A percentile compares a stretch with the other conserved stretches of the same genome.
These are phyloP conservation scores for Argyrosomus regius DNA, from an alignment of 2,797 vertebrate species.

Conservation along the genomic window DNA sequence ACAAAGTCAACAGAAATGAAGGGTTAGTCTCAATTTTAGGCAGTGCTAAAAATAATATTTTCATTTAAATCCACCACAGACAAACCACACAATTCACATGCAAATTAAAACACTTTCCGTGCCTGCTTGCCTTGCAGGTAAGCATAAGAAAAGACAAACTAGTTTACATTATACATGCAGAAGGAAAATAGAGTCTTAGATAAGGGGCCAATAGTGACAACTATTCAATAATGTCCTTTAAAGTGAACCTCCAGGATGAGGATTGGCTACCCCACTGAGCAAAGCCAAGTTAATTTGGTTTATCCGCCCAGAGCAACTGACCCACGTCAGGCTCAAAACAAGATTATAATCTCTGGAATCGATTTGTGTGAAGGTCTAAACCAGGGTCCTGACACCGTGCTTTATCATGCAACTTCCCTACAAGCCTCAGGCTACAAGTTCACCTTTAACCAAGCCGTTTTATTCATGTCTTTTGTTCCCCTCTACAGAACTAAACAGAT, in stretches of 20 bases:
- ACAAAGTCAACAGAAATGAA: constrained; percentile 37
- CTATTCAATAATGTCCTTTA: constrained; percentile 75
- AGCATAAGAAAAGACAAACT: constrained; percentile 44
- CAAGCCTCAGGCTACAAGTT: constrained; percentile 57
- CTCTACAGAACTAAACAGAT: constrained; percentile 38
- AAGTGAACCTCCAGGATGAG: constrained; percentile 66
- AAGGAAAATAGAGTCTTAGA: constrained; percentile 68
- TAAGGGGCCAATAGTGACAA: constrained; percentile 70
- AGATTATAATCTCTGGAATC: constrained; percentile 83
- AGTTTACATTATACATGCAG: constrained; percentile 34
- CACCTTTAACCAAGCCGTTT: constrained; percentile 50
- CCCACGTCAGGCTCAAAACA: constrained; percentile 75
- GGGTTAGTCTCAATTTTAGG: not conserved
- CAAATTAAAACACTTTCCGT: constrained; percentile 17
- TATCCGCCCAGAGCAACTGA: constrained; percentile 72
- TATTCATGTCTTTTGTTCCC: constrained; percentile 20
- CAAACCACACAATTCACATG: constrained; percentile 12
- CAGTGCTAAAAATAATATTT: not conserved
- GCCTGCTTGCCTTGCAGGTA: constrained; percentile 7
- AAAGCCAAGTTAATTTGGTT: constrained; percentile 74
- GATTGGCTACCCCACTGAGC: constrained; percentile 68
- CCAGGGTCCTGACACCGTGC: constrained; percentile 66
- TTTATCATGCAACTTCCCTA: constrained; percentile 61
- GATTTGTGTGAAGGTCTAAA: constrained; percentile 79
- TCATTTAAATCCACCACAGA: constrained; percentile 5